These are phyloP conservation scores for Palythoa caribaeorum DNA, from an alignment of 92 coral and sea anemone species.

Conservation along the genomic window DNA sequence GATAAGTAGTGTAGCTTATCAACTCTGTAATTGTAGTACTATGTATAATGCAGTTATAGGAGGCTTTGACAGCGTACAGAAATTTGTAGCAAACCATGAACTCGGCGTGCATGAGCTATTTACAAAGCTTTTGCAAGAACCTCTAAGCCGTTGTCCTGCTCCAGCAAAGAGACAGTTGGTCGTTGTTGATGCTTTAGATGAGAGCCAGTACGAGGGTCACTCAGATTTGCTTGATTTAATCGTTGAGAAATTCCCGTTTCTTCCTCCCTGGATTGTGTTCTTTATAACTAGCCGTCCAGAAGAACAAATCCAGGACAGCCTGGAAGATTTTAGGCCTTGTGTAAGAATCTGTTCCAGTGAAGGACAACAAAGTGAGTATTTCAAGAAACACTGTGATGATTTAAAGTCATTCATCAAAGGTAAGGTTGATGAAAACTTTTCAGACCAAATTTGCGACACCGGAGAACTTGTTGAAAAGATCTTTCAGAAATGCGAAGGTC, in stretches of 20 bases:
- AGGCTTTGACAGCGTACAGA: slow-evolving; percentile 41
- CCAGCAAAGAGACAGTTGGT: slow-evolving; percentile 40
- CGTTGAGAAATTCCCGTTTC: slow-evolving; percentile 34
- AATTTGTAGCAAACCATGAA: slow-evolving; percentile 40
- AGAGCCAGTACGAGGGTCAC: slow-evolving; percentile 55
- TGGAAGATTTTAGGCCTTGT: slow-evolving; percentile 7
- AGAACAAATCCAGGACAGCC: slow-evolving; percentile 13
- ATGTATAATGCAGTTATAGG: slow-evolving; percentile 47
- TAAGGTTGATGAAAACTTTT: not conserved
- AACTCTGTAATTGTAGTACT: slow-evolving; percentile 37
- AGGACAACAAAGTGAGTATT: not conserved
- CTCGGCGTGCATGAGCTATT: slow-evolving; percentile 51
- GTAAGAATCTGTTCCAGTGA: slow-evolving; percentile 31
- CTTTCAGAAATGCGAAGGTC: slow-evolving; percentile 32
- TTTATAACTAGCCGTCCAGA: slow-evolving; percentile 69
- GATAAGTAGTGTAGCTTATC: slow-evolving; percentile 53
- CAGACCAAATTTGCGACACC: not conserved
- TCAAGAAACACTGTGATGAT: slow-evolving; percentile 4
- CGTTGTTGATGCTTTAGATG: slow-evolving; percentile 68
- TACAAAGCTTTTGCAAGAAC: slow-evolving; percentile 66
- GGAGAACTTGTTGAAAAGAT: not conserved
- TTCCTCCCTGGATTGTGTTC: slow-evolving; percentile 67
- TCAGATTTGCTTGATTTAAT: slow-evolving; percentile 63
- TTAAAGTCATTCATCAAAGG: not conserved
- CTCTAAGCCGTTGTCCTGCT: slow-evolving; percentile 32